Base-by-base conservation (phyloP, 2,797 vertebrate species). In the Eurystomus glaucurus region DNA sequence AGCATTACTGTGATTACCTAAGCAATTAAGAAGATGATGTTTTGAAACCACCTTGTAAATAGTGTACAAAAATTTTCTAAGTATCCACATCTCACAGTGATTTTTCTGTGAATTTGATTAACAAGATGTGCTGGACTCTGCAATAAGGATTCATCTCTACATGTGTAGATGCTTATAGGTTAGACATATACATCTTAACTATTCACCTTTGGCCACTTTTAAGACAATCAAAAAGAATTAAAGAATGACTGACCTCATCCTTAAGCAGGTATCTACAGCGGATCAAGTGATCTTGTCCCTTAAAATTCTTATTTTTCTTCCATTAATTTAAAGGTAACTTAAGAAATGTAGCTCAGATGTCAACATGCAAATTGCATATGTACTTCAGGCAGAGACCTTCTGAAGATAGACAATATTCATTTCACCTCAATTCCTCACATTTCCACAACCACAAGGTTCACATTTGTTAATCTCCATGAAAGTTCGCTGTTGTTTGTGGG, bases 41-140 rank as follows among this genome's bases (percentile, higher is more conserved):
- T 94, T 92, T 90, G 79, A 91, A 93, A 85, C 29, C 19, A 61
- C 35, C n/a, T 82, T 65, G 13, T 62, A 90, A 95, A 95, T 54
- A 75, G 20, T 4, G 1, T 23, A n/a, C 11, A 46, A 75, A 23
- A 39, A 65, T 71, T 65, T 88, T 65, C 51, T 22, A 33, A 13
- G 11, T 23, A 83, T 48, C 28, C 45, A 25, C n/a, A 84, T 43
- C 45, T 90, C 41, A 54, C 28, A 39, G 33, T 55, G 79, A 55
- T 75, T 86, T 88, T 88, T 74, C 61, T 21, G 1, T 65, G 41
- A 81, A 69, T 84, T 82, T 90, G 41, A 72, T 86, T 88, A 79
- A 93, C 7, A 91, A 65, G 39, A 50, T 60, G 13, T 21, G 10
- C 20, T 77, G 69, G 54, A 64, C 80, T 68, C 26, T 28, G 9